phyloP scores from a whole-genome alignment of 2,888 invertebrate species.

The Allolobophora icterica region DNA sequence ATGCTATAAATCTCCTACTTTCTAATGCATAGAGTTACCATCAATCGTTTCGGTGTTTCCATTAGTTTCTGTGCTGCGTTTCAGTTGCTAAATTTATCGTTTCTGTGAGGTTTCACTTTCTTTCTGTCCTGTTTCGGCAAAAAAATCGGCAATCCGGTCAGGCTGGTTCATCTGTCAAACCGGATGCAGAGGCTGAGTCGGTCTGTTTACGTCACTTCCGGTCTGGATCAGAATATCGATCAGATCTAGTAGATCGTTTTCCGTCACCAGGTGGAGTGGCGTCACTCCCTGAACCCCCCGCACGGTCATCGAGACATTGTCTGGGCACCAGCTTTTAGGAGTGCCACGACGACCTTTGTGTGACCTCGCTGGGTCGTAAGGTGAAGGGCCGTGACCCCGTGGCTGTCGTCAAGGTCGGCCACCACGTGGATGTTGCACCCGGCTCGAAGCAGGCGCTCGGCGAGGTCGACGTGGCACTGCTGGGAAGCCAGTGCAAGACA shows the following conservation, averaged over 20 bases:
- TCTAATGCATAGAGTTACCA: too few relatives aligned
- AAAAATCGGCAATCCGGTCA: too few relatives aligned
- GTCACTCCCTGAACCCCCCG: neutral
- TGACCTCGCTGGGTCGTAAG: neutral
- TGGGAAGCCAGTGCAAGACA: conserved; percentile 8
- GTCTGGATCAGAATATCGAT: neutral
- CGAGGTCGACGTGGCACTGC: neutral
- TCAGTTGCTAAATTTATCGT: too few relatives aligned
- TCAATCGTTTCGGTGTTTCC: too few relatives aligned
- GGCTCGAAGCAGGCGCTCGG: neutral
- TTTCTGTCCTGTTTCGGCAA: too few relatives aligned
- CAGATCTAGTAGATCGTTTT: conserved; percentile 22
- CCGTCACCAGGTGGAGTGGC: neutral
- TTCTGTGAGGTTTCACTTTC: too few relatives aligned
- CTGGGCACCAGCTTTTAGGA: neutral
- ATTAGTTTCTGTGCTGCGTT: too few relatives aligned
- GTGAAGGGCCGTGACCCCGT: conserved; percentile 20
- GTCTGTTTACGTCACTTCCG: conserved; percentile 2
- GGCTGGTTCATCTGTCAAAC: neutral
- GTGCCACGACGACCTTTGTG: neutral
- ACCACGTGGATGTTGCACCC: neutral
- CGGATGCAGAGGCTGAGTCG: neutral
- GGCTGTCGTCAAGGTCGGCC: neutral
- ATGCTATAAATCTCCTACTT: too few relatives aligned
- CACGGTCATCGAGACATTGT: neutral